Evolutionary conservation across 2,113 vertebrate species (phyloP).

Genomic region (Ariopsis seemanni): DNA sequence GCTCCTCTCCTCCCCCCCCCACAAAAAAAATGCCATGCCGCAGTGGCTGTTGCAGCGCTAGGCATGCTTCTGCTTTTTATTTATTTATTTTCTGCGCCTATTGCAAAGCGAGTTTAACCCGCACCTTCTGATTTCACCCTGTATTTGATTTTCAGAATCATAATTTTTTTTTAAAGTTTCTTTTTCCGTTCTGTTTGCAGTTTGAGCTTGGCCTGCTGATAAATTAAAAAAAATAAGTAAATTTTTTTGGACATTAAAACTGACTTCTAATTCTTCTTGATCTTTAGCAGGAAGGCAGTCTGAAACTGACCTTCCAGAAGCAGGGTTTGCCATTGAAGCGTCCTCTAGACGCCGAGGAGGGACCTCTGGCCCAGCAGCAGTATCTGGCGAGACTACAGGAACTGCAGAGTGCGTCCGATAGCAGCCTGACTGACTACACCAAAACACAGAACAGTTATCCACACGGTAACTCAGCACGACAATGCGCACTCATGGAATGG

Average conservation of each 20-base stretch:
- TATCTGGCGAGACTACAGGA: slow-evolving; percentile 90
- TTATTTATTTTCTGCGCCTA: not conserved
- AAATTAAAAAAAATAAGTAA: not conserved
- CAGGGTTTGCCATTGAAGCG: slow-evolving; percentile 91
- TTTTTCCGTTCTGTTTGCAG: not conserved
- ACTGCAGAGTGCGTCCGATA: slow-evolving; percentile 89
- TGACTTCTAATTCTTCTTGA: slow-evolving; percentile 8
- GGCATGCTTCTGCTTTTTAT: slow-evolving; percentile 32
- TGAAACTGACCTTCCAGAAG: slow-evolving; percentile 99
- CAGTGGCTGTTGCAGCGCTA: slow-evolving; percentile 34
- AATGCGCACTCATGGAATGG: not conserved
- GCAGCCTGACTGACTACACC: slow-evolving; percentile 84
- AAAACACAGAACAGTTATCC: slow-evolving; percentile 78
- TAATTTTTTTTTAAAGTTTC: not conserved
- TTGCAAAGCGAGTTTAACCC: not conserved
- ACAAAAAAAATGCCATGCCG: slow-evolving; percentile 32
- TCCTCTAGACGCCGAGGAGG: slow-evolving; percentile 85
- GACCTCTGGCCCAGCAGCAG: slow-evolving; percentile 86
- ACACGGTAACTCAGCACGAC: slow-evolving; percentile 67
- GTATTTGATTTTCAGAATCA: not conserved
- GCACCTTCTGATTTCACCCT: slow-evolving; percentile 20
- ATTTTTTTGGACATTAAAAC: not conserved
- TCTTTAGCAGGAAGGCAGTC: slow-evolving; percentile 87
- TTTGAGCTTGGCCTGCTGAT: slow-evolving; percentile 10
- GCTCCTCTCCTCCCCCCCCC: slow-evolving; percentile 16